Base-by-base conservation (phyloP, 1,140 invertebrate species). In the Glomeris maerens region DNA sequence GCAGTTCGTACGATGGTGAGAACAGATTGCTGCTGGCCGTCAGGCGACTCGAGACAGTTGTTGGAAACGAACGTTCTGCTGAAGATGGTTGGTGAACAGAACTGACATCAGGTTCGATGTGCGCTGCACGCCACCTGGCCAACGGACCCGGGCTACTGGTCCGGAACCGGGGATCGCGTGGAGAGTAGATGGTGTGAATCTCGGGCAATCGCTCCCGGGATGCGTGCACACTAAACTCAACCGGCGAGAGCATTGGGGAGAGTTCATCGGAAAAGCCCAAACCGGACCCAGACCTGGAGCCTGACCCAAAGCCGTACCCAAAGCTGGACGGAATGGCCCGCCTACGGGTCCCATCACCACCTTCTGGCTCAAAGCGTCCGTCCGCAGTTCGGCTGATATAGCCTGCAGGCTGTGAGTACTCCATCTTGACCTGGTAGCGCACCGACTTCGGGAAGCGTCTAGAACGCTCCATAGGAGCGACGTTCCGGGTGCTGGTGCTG, bases 1-100 rank as follows among this genome's bases (percentile, higher is more conserved):
- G 82, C 54, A 84, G 62, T 57, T 84, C 81, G 55, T 78, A 77
- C 7, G 59, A 53, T 2, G 79, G 67, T 56, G 73, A 78, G 49
- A 72, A 70, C 38, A 80, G 65, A 5, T 45, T 78, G 74, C 2
- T 72, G 64, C 26, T 73, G 73, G n/a, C 74, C 75, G 49, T 44
- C 13, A 2, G 78, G 75, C 36, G 78, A 81, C 47, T 63, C 54
- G 45, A 61, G 20, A 61, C 55, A 2, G 65, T 66, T 27, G 60
- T 63, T 27, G 81, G 81, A 57, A 80, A 80, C 0, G 84, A 87
- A 27, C 81, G 73, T 59, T 88, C 84, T 1, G 73, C 78, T 45
- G 83, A 84, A 55, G 82, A 83, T 27, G 80, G 77, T 59, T 83
- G 81, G 10, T 76, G 72, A n/a, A 88, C 84, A 7, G 83, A 86